Evolutionary conservation across 2,113 vertebrate species (phyloP), one percentile per base, ranked within the genome.

Genomic region (Anarrhichthys ocellatus): DNA sequence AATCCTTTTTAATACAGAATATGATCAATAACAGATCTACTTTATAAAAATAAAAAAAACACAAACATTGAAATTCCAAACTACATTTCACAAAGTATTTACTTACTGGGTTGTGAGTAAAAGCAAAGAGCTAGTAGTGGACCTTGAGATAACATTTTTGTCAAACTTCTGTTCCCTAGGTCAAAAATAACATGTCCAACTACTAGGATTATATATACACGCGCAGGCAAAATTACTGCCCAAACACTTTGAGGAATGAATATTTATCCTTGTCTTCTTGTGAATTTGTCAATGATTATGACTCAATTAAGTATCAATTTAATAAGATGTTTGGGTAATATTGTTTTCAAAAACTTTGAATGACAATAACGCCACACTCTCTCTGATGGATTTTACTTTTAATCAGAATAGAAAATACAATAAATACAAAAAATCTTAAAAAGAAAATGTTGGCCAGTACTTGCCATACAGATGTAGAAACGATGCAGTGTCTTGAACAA

Each of bases 371-470:
- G 6, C 5, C 20, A 11, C 20, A 70, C 6, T 36, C 15, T 5
- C 5, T 15, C 8, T 38, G 14, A 36, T 44, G 8, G 6, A 46
- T 72, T 81, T 50, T 11, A 61, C 2, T 69, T 82, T 65, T 32
- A 32, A 77, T 58, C 22, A 32, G 0, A 62, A 54, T 80, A 76
- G 24, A 84, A 83, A 87, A 81, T 14, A 71, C 61, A 78, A 6
- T n/a, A 32, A 59, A 50, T 80, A 67, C 15, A 77, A 73, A 65
- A 36, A 22, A 27, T 40, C 2, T 10, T 58, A 36, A 17, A 58
- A 42, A 66, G 27, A 36, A 68, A 56, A 11, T 6, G 15, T 36
- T 15, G 0, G 63, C 15, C 14, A 17, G n/a, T 14, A 34, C 2
- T 59, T 65, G 29, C 5, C 11, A 67, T 70, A 64, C 15, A 56